These are phyloP conservation scores for Glyptemys insculpta DNA, from an alignment of 2,797 vertebrate species.

Conservation along the genomic window DNA sequence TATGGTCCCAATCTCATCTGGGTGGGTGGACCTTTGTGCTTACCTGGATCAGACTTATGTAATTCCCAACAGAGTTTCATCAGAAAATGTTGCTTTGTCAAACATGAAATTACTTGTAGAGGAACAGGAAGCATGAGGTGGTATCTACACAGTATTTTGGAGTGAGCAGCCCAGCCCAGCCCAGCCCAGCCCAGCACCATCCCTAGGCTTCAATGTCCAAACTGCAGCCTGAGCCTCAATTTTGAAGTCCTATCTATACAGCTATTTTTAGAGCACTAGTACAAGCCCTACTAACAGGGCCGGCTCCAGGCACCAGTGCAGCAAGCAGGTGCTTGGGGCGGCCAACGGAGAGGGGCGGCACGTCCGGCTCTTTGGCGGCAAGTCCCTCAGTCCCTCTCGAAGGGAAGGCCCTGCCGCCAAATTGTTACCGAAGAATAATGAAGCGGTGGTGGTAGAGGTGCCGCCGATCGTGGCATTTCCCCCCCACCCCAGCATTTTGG, in stretches of 20 bases:
- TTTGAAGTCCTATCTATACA: not conserved
- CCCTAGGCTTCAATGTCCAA: not conserved
- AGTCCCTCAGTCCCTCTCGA: no score
- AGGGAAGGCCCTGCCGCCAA: no score
- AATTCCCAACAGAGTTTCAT: not conserved
- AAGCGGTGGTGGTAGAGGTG: no score
- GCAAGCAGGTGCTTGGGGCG: no score
- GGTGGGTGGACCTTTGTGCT: not conserved
- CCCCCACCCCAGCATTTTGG: no score
- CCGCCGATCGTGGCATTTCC: no score
- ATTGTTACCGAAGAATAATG: no score
- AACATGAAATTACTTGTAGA: not conserved
- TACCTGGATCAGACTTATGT: not conserved
- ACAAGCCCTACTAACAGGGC: not conserved
- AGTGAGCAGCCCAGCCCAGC: not conserved
- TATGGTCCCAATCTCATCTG: not conserved
- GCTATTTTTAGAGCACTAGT: not conserved
- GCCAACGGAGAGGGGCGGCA: no score
- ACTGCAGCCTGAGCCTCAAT: not conserved
- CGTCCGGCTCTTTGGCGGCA: no score
- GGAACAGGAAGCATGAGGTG: not conserved
- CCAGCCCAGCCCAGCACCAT: not conserved
- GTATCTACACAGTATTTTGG: not conserved
- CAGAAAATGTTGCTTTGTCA: not conserved
- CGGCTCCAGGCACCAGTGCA: no score